Conservation (phyloP, 2,888 invertebrate genomes). For the Aspidiotus rigidus region DNA sequence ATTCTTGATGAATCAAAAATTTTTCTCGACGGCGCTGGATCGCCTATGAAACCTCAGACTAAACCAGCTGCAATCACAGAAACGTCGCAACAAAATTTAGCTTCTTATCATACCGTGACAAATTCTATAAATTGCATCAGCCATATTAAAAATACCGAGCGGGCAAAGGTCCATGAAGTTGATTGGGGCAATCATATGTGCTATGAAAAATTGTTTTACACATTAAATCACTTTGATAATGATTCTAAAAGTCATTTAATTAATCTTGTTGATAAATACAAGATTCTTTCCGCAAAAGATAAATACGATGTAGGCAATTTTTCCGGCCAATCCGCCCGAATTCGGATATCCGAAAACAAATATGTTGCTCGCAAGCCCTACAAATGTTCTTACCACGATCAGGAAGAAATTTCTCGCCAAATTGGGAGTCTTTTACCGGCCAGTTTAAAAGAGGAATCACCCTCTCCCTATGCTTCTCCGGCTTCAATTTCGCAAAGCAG, state of each 20-base stretch:
- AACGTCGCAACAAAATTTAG: no score
- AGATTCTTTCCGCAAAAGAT: neutral
- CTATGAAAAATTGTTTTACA: neutral
- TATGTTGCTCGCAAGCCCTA: conserved; percentile 26
- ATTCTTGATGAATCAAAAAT: neutral
- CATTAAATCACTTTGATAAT: neutral
- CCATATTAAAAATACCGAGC: neutral
- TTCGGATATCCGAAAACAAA: neutral
- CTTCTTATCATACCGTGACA: no score
- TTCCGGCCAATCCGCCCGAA: neutral
- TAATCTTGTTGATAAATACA: conserved; percentile 1
- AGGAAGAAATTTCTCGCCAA: conserved; percentile 21
- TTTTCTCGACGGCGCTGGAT: no score
- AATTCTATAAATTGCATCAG: neutral
- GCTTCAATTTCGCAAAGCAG: conserved; percentile 11
- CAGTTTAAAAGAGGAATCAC: conserved; percentile 19
- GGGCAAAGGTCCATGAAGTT: neutral
- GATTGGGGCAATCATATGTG: neutral
- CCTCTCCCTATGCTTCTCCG: conserved; percentile 23
- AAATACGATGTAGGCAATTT: conserved; percentile 18
- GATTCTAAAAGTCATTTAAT: neutral
- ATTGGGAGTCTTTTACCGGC: conserved; percentile 13
- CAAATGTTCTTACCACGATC: conserved; percentile 17
- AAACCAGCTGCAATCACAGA: no score
- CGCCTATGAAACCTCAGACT: no score